Evolutionary conservation across 2,888 invertebrate genomes (phyloP).

Genomic region (Drosophila anceps): DNA sequence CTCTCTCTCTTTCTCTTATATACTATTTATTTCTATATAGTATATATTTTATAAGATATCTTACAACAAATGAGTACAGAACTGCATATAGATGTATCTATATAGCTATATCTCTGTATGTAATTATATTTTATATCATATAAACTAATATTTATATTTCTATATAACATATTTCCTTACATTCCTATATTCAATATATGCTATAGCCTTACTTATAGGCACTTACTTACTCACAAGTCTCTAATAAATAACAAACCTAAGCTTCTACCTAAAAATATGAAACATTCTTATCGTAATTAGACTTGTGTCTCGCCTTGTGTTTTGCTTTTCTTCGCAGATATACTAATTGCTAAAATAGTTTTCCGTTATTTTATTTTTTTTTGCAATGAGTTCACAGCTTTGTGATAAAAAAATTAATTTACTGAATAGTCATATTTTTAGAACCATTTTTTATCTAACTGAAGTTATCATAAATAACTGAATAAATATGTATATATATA

Average conservation of each 20-base stretch:
- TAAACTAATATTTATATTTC: background rate
- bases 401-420: background rate
- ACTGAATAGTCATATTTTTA: background rate
- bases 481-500: background rate
- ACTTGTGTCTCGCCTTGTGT: background rate
- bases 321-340: background rate
- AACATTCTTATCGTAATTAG: slow-evolving; percentile 21
- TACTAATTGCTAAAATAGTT: background rate
- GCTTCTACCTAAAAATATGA: background rate
- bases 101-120: background rate
- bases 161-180: background rate
- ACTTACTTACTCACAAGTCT: too few relatives aligned
- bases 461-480: background rate
- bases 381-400: background rate
- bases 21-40: background rate
- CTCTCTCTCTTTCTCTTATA: too few relatives aligned
- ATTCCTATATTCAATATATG: background rate
- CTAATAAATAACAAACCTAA: background rate
- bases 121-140: too few relatives aligned
- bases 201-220: background rate
- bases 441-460: background rate
- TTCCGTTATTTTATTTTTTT: too few relatives aligned
- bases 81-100: background rate
- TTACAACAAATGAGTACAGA: background rate
- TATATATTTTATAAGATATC: background rate